Evolutionary conservation across 2,888 invertebrate species (phyloP).

Genomic region (Onchidella celtica): DNA sequence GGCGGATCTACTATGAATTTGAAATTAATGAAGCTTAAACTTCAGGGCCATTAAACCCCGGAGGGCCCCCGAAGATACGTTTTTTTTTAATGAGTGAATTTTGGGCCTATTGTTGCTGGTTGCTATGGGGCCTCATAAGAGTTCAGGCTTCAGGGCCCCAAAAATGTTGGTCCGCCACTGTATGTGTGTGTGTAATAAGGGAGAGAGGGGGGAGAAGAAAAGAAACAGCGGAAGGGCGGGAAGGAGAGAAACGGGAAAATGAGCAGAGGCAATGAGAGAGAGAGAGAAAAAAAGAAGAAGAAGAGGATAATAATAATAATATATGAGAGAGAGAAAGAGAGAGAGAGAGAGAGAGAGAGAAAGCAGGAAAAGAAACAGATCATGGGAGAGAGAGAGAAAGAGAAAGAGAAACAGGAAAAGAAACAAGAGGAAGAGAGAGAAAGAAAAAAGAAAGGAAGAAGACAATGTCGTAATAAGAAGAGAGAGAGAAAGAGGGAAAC

Average conservation of each 20-base stretch:
- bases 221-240: neutral
- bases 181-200: too few species aligned
- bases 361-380: neutral
- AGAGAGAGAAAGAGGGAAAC: conserved; percentile 27
- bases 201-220: conserved; percentile 4
- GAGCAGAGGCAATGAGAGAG: neutral
- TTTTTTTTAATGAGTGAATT: too few species aligned
- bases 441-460: neutral
- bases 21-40: too few species aligned
- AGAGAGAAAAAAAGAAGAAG: neutral
- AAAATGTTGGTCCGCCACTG: too few species aligned
- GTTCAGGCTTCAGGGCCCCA: too few species aligned
- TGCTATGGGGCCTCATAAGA: too few species aligned
- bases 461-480: neutral
- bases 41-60: too few species aligned
- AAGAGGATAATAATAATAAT: neutral
- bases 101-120: too few species aligned
- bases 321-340: conserved; percentile 32
- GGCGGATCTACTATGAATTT: too few species aligned
- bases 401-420: conserved; percentile 24
- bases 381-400: neutral
- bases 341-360: conserved; percentile 5
- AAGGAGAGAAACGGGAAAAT: neutral
- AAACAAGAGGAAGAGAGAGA: neutral
- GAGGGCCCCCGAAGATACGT: too few species aligned